phyloP scores from a whole-genome alignment of 1,140 invertebrate genomes.

The Drosophila insularis region DNA sequence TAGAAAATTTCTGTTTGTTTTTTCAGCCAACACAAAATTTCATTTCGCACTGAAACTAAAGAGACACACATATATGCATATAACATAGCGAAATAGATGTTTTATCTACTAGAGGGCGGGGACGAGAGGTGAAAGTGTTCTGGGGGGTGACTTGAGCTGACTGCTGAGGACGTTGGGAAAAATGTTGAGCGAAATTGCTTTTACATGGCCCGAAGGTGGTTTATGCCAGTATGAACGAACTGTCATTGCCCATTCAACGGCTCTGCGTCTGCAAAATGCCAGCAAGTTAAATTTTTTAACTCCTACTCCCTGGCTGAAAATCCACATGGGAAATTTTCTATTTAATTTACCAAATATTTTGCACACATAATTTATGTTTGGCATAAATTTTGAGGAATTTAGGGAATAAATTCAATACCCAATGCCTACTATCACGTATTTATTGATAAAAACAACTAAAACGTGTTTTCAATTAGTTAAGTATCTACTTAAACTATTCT shows the following conservation, averaged over 20 bases:
- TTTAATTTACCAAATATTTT: slow-evolving; percentile 33
- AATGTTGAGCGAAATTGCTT: slow-evolving; percentile 69
- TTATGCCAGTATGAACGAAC: slow-evolving; percentile 28
- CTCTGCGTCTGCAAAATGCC: not conserved
- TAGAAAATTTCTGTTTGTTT: slow-evolving; percentile 70
- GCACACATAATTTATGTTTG: slow-evolving; percentile 36
- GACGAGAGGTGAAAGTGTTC: not conserved
- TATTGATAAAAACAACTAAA: not conserved
- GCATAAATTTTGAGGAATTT: slow-evolving; percentile 46
- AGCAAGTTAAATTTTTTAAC: not conserved
- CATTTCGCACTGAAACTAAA: slow-evolving; percentile 76
- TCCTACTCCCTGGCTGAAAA: not conserved
- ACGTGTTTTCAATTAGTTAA: not conserved
- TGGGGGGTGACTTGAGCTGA: not conserved
- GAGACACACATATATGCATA: slow-evolving; percentile 35
- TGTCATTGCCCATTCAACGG: slow-evolving; percentile 10
- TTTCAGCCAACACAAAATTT: slow-evolving; percentile 63
- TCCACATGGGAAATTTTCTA: slow-evolving; percentile 3
- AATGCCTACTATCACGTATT: slow-evolving; percentile 8
- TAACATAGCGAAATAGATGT: not conserved
- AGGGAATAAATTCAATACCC: not conserved
- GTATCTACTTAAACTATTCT: too few relatives aligned
- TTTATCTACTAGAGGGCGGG: not conserved
- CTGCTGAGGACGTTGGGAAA: slow-evolving; percentile 9
- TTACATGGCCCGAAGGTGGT: slow-evolving; percentile 63